Base-by-base conservation (phyloP, 2,797 vertebrate genomes). In the Diglossa cyanea region DNA sequence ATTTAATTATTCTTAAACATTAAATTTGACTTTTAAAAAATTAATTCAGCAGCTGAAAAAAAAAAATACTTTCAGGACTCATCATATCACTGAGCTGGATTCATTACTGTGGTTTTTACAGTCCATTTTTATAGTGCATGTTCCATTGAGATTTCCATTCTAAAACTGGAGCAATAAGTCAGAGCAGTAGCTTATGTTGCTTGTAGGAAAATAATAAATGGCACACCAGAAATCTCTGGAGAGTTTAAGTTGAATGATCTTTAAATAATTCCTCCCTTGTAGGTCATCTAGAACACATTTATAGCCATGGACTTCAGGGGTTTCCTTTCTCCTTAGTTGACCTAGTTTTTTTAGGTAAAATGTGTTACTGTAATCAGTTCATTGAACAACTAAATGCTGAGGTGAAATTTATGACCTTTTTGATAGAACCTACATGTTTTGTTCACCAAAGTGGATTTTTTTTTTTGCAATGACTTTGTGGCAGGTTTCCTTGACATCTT, bases 181-280 rank as follows among this genome's bases (percentile, higher is more conserved):
- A 88, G 61, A 88, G 30, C 19, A 90, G 39, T 50, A 87, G 90
- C 44, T 93, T 45, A 3, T 16, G 47, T 88, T 95, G 80, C 85
- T 90, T 86, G 61, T 40, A 83, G 25, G 31, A 83, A 86, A 91
- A 72, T 88, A 96, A 95, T 80, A 95, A 91, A 86, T 83, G 78
- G 61, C 93, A 62, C 72, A 53, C 75, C 42, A 83, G 28, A 93
- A 88, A 62, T 65, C 87, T 88, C 85, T 86, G 47, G 87, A 66
- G 76, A 88, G 10, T 25, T 20, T 30, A 91, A 44, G 28, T 8
- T 86, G 76, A 95, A 28, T 84, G 72, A 83, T 91, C 73, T 86
- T 95, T 84, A 91, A 93, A 94, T 90, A 94, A 88, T 83, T 93
- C 47, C 84, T 91, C 31, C 50, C 51, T 57, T 24, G 39, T 62